These are phyloP conservation scores for Caenorhabditis virilis DNA, from an alignment of 2,888 invertebrate species.

Conservation along the genomic window DNA sequence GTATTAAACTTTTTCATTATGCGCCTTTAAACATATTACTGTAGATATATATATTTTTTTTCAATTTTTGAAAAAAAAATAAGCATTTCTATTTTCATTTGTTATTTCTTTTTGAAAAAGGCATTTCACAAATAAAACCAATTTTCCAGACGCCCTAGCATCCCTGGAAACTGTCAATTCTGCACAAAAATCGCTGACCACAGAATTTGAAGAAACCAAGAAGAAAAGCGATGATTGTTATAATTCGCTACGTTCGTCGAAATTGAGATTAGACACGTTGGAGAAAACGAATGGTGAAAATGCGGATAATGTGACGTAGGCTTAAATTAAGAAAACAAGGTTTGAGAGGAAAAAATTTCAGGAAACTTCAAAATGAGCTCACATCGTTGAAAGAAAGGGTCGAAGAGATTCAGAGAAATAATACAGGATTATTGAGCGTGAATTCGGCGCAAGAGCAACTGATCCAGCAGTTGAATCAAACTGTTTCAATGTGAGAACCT, in stretches of 20 bases:
- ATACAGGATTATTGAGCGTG: constrained; percentile 23
- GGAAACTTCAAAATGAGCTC: constrained; percentile 1
- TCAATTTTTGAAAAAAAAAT: no score
- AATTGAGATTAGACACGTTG: constrained; percentile 24
- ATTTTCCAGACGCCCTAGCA: constrained; percentile 28
- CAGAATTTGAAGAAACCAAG: constrained; percentile 17
- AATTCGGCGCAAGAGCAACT: constrained; percentile 33
- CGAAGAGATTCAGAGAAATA: constrained; percentile 17
- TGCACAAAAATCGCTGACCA: constrained; percentile 11
- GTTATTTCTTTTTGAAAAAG: no score
- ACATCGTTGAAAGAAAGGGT: background rate
- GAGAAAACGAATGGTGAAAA: constrained; percentile 27
- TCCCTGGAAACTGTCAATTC: constrained; percentile 18
- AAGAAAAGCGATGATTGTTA: constrained; percentile 28
- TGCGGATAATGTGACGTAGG: no score
- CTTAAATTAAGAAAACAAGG: no score
- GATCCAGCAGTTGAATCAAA: constrained; percentile 40
- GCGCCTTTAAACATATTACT: background rate
- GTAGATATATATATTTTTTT: background rate
- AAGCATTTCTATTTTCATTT: no score
- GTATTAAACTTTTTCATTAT: no score
- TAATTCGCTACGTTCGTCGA: constrained; percentile 24
- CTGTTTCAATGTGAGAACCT: constrained; percentile 37
- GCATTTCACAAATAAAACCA: no score
- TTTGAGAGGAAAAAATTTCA: no score